Evolutionary conservation across 2,113 vertebrate genomes (phyloP).

Genomic region (Cynopterus brachyotis): DNA sequence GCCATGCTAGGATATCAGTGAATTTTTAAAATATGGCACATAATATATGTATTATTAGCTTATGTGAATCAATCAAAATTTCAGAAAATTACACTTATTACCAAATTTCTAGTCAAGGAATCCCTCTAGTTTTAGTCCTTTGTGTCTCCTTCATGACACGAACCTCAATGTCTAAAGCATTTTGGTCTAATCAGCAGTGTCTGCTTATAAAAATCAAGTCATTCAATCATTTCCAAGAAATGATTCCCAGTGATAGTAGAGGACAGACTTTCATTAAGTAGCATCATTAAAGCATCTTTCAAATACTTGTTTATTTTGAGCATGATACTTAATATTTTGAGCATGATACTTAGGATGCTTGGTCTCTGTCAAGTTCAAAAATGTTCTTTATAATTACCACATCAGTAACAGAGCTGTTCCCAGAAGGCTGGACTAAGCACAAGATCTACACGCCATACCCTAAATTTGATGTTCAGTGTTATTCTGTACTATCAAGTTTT

Average conservation of each 20-base stretch:
- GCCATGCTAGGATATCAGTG: not conserved
- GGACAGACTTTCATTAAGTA: not conserved
- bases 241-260: not conserved
- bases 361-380: not conserved
- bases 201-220: conserved; percentile 29
- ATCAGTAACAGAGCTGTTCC: not conserved
- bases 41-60: not conserved
- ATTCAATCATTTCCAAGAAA: conserved; percentile 34
- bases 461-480: not conserved
- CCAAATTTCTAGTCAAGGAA: not conserved
- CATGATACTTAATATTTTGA: conserved; percentile 4
- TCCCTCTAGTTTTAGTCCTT: not conserved
- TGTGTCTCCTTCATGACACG: not conserved
- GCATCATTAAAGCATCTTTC: conserved; percentile 14
- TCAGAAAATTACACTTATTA: not conserved
- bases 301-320: conserved; percentile 22
- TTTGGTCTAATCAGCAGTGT: not conserved
- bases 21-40: not conserved
- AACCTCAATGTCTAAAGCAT: not conserved
- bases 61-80: not conserved
- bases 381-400: not conserved
- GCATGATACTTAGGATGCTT: conserved; percentile 3
- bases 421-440: not conserved
- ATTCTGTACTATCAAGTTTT: not conserved
- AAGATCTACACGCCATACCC: not conserved